A percentile compares a stretch with the other conserved stretches of the same genome.
Evolutionary conservation across 2,113 vertebrate species (phyloP).

Genomic region (Furnarius figulus): DNA sequence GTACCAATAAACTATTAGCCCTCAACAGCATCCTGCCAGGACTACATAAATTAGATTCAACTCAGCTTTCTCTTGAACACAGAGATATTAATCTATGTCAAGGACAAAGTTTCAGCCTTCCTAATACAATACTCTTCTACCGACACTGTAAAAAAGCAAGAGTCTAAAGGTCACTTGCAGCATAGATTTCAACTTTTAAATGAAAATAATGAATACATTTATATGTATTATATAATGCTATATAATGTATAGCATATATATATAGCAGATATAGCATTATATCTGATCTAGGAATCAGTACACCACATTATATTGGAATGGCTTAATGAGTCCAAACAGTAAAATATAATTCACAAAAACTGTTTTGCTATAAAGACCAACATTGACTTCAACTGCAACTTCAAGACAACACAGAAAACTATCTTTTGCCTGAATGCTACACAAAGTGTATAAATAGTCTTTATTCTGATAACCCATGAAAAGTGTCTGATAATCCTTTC

Average conservation of each 20-base stretch:
- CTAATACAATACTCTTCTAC: neutral
- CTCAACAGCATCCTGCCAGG: neutral
- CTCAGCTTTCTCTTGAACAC: neutral
- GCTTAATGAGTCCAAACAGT: neutral
- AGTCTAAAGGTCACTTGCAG: neutral
- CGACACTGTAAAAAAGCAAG: neutral
- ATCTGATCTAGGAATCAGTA: neutral
- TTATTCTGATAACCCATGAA: neutral
- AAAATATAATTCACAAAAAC: neutral
- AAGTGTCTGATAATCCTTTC: neutral
- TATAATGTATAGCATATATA: too few species aligned
- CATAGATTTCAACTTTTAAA: neutral
- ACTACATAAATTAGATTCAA: neutral
- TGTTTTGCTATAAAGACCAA: neutral
- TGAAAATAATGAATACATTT: neutral
- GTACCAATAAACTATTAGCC: neutral
- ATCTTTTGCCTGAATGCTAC: neutral
- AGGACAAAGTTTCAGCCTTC: neutral
- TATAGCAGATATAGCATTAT: neutral
- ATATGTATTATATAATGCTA: too few species aligned
- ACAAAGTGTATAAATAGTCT: neutral
- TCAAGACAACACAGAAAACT: neutral
- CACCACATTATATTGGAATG: neutral
- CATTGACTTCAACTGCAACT: neutral
- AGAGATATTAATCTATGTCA: neutral